A percentile compares a stretch with the other conserved stretches of the same genome.
Evolutionary conservation across 2,113 vertebrate species (phyloP).

Genomic region (Mustela nigripes): DNA sequence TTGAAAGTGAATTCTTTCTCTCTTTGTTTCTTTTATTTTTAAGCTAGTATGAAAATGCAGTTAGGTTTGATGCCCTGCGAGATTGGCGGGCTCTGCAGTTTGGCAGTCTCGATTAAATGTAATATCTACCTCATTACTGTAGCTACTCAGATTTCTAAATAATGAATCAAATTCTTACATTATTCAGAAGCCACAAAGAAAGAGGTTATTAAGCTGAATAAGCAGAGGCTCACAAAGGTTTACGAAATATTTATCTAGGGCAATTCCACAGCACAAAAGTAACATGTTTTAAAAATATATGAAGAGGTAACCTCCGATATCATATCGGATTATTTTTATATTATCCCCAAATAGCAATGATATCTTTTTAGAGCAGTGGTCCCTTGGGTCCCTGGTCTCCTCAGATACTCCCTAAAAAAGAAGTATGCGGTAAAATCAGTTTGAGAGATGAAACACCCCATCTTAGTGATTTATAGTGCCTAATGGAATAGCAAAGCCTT

Average conservation of each 20-base stretch:
- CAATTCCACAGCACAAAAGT: conserved; percentile 42
- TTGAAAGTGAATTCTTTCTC: not conserved
- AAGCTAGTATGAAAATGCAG: not conserved
- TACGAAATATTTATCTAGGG: conserved; percentile 41
- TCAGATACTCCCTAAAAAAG: not conserved
- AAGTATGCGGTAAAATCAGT: not conserved
- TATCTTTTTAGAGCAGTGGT: not conserved
- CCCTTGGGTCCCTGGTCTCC: not conserved
- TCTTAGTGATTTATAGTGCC: not conserved
- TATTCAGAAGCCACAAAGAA: conserved; percentile 62
- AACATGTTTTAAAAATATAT: conserved; percentile 26
- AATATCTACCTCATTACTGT: conserved; percentile 21
- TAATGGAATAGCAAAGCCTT: not conserved
- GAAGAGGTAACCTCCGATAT: not conserved
- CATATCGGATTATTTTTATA: conserved; percentile 13
- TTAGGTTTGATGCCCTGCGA: not conserved
- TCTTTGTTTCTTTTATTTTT: not conserved
- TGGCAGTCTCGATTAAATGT: not conserved
- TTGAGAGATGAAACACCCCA: not conserved
- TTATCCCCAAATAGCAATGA: not conserved
- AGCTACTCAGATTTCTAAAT: conserved; percentile 57
- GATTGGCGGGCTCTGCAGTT: not conserved
- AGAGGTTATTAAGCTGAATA: conserved; percentile 50
- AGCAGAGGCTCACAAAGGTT: conserved; percentile 40
- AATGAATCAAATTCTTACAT: conserved; percentile 67